Base-by-base conservation (phyloP, 2,888 invertebrate genomes). In the Magallana nippona region DNA sequence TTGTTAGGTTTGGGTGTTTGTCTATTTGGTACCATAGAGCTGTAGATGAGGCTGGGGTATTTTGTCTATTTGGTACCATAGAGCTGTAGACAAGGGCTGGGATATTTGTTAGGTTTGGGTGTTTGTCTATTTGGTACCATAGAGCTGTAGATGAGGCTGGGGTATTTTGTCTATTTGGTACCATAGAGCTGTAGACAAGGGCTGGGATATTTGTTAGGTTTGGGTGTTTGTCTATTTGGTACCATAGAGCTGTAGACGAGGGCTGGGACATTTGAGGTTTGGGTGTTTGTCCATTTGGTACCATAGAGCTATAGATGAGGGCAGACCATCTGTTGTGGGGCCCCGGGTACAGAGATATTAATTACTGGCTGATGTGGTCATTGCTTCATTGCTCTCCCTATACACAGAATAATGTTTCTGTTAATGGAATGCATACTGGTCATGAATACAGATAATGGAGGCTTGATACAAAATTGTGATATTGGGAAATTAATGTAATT, bases 401-500 rank as follows among this genome's bases (percentile, higher is more conserved):
- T 44, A 44, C 8, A 44, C 44, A 44, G 5, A 44, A 5, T 0
- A 44, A 44, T 5, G 44, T 44, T 44, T 44, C 27, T 71, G 27
- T n/a, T 60, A 17, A 60, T 60, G 15, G 60, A n/a, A 60, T 60
- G 60, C n/a, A 60, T 17, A 8, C 11, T 22, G 5, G 22, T 15
- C 27, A 27, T 71, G 22, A 32, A 27, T 15, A 15, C 32, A 71
- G 71, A 19, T 22, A 63, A 71, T 27, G 13, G 13, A 11, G 15
- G 71, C 27, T 19, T 15, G 32, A 71, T 71, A 27, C 71, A 71
- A 27, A 32, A 71, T 19, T 27, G 32, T 71, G 71, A 71, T 71
- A 71, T 27, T 71, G 27, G 71, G 32, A 22, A 71, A 15, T 13
- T 71, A 71, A 71, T 71, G 71, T 71, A 71, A 71, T 71, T 71